Evolutionary conservation across 2,888 invertebrate species (phyloP), one percentile per base, ranked within the genome.

Genomic region (Hemistola chrysoprasaria): DNA sequence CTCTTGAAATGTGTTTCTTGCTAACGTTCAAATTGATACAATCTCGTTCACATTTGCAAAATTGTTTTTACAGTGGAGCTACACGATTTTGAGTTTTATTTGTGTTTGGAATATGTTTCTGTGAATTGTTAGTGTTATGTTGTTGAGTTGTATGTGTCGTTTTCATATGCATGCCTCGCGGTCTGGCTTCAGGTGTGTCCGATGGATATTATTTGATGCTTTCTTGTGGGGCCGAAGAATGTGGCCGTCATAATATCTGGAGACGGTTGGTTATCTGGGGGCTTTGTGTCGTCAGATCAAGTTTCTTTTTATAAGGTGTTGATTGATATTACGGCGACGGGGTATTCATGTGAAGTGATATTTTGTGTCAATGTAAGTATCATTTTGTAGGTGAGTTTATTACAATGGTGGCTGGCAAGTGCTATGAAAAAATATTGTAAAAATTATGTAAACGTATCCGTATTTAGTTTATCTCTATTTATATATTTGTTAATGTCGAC

Each of bases 1-100:
- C 84, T 79, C 77, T 77, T 80, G 84, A 84, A 85, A 85, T 85
- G 86, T 85, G 83, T 87, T 86, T 87, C 86, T 86, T 87, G 86
- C 84, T 82, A 85, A 84, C 83, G 78, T 80, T 79, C 82, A 76
- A 68, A 75, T 70, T 71, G 85, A 85, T 86, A 70, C 59, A 80
- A 86, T 86, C 85, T 74, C 61, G 60, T 58, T 53, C 63, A 65
- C 56, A 56, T 61, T 66, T 62, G 70, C 83, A 74, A 82, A 67
- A 61, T 74, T 73, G 65, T 62, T 62, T 59, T 50, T 68, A 59
- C 61, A 47, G 44, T 20, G 7, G 33, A 33, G 32, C 38, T 33
- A 40, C 44, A 49, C 53, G 54, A 67, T 72, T 65, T 64, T 66
- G 50, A 47, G 40, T 59, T 70, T 65, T 70, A 64, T 55, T 23